Evolutionary conservation across 2,888 invertebrate genomes (phyloP), one percentile per base, ranked within the genome.

Genomic region (Cacoxenus indagator): DNA sequence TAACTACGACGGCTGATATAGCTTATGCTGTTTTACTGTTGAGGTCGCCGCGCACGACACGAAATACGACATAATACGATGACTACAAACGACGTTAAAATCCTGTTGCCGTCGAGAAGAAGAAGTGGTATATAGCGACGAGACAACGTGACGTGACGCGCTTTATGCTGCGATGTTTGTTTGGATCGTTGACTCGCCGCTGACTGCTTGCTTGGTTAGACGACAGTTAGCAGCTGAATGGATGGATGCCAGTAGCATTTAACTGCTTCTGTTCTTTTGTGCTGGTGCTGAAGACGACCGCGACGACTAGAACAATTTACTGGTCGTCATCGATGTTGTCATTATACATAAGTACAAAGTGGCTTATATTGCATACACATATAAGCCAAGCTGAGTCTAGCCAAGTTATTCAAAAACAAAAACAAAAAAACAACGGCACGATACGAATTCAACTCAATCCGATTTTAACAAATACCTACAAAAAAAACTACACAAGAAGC

Each of bases 211-310:
- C n/a, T 11, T 43, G 9, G 48, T 19, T 48, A n/a, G 46, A 46
- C n/a, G 46, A 46, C 11, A 11, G 37, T 11, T n/a, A 11, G n/a
- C n/a, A 31, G 31, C 5, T 59, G 57, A 3, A 51, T 51, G 51
- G 8, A 9, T 61, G 45, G 43, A 19, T 45, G 76, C 76, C 76
- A 74, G 70, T 76, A 75, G 76, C 76, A 76, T 74, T 72, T 74
- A 69, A 59, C 31, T 31, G 19, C 65, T 67, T 67, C 61, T 69
- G 66, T 67, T 67, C 69, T 62, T 71, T 55, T 22, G 57, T 9
- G 14, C 31, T 31, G n/a, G 3, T 19, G 17, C n/a, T 4, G 19
- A 8, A 4, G 19, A 51, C 51, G 19, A 51, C 19, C 8, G 19
- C 17, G 19, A 51, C 51, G 19, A 48, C 48, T 22, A 54, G 6